These are phyloP conservation scores for Conistra vaccinii DNA, from an alignment of 2,888 invertebrate genomes.

Conservation along the genomic window DNA sequence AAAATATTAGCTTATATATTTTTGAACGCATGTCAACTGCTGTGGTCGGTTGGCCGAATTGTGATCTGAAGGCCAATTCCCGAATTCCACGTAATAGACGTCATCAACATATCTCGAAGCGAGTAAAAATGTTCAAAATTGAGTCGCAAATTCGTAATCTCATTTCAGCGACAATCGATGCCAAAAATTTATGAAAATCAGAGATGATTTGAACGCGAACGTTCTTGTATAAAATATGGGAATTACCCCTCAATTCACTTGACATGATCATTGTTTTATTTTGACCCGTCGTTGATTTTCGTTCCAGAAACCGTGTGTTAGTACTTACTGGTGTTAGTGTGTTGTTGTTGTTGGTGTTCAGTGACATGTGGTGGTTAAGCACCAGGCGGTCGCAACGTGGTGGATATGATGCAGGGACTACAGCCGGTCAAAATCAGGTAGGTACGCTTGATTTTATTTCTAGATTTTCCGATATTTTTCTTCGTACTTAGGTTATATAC, in stretches of 20 bases:
- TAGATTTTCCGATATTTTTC: neutral
- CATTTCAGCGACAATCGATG: too few relatives aligned
- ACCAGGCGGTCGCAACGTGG: conserved; percentile 4
- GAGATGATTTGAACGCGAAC: neutral
- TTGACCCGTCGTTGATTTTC: neutral
- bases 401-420: neutral
- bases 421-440: conserved; percentile 23
- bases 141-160: too few relatives aligned
- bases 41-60: neutral
- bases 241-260: neutral
- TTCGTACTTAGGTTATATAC: neutral
- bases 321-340: neutral
- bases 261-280: too few relatives aligned
- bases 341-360: neutral
- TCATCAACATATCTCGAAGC: too few relatives aligned
- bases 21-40: neutral
- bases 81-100: too few relatives aligned
- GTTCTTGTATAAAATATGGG: neutral
- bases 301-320: neutral
- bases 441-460: neutral
- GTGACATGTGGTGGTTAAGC: conserved; percentile 27
- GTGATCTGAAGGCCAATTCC: too few relatives aligned
- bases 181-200: too few relatives aligned
- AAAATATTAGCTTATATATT: neutral
- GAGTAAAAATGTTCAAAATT: too few relatives aligned